These are phyloP conservation scores for Lineus longissimus DNA, from an alignment of 1,140 invertebrate species.

Conservation along the genomic window DNA sequence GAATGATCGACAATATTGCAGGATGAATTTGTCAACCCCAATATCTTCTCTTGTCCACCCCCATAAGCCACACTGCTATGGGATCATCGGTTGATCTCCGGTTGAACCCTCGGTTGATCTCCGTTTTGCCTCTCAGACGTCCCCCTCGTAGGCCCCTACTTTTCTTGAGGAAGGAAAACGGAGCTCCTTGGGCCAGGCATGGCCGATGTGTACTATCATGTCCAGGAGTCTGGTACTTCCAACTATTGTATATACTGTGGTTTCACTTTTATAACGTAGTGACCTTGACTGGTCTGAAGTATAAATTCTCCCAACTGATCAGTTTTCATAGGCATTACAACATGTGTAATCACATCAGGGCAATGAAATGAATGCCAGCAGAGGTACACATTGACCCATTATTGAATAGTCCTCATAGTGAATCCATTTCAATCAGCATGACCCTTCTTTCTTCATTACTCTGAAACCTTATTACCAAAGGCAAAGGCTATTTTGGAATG, in stretches of 20 bases:
- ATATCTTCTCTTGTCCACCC: background rate
- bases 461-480: too few species aligned
- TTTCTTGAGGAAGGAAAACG: background rate
- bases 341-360: too few species aligned
- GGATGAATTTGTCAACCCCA: constrained; percentile 15
- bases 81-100: constrained; percentile 1
- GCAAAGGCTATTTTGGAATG: too few species aligned
- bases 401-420: too few species aligned
- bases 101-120: background rate
- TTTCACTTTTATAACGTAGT: too few species aligned
- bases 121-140: constrained; percentile 7
- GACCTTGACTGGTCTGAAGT: too few species aligned
- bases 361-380: too few species aligned
- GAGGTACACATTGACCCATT: too few species aligned
- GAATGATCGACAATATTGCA: constrained; percentile 18
- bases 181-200: background rate
- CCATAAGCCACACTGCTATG: constrained; percentile 14
- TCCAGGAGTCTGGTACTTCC: background rate
- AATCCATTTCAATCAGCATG: too few species aligned
- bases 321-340: too few species aligned
- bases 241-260: constrained; percentile 8
- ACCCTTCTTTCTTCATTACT: too few species aligned
- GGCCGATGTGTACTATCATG: background rate
- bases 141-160: constrained; percentile 7
- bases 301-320: too few species aligned